Evolutionary conservation across 2,797 vertebrate species (phyloP), one percentile per base, ranked within the genome.

Genomic region (Dipus sagitta): DNA sequence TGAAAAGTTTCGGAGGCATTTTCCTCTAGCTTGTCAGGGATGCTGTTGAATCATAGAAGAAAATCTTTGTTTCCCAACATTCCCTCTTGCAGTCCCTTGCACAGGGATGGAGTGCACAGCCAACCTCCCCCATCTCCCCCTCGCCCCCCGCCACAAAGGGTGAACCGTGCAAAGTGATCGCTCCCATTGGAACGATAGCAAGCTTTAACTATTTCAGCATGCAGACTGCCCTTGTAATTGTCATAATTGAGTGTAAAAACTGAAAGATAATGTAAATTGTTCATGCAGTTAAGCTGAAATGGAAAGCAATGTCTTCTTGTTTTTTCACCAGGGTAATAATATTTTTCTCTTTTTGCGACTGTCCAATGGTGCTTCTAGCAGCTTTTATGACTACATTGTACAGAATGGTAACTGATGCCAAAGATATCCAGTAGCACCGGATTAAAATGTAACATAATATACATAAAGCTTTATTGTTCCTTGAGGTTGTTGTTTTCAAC

Each of bases 401-500:
- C 64, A 60, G 54, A 96, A 95, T 91, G 97, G 86, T 94, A 96
- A 94, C 26, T 91, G 90, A 92, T 42, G 32, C 86, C 88, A 86
- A 96, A 96, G 72, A 95, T 97, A 89, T 94, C 91, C 94, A 88
- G 89, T 94, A 65, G 38, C 88, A 97, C 52, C 92, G 82, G 78
- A 95, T 97, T 97, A 95, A 97, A 98, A 94, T 76, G 76, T 85
- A 70, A 76, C 93, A n/a, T 74, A 96, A 95, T 91, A 92, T 93
- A 86, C 42, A 85, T 85, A 93, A 96, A 95, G 91, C 93, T 96
- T 98, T 97, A 94, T 95, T 96, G 85, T 97, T 96, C 77, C 87
- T 97, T 93, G 96, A 92, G 92, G 60, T 97, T 94, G 94, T 94
- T 97, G 80, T 97, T 98, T 97, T 96, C 96, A 97, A 90, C 78